Conservation (phyloP, 2,797 vertebrate genomes). For the Bucorvus abyssinicus region DNA sequence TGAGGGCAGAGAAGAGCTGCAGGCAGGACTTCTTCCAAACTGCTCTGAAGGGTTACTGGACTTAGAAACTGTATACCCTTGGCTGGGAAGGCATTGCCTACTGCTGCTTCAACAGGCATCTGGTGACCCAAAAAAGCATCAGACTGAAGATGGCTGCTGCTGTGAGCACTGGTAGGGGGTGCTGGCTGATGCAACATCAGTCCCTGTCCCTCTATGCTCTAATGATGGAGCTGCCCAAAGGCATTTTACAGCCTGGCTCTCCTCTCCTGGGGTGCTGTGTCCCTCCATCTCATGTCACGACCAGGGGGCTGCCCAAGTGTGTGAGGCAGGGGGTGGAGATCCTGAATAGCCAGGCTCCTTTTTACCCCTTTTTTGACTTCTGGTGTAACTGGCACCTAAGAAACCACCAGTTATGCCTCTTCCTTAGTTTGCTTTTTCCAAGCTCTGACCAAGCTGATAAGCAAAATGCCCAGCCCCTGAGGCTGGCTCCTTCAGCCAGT, state of each 20-base stretch:
- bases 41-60: neutral
- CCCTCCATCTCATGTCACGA: neutral
- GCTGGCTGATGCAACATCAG: neutral
- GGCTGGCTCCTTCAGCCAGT: neutral
- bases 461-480: rapidly evolving
- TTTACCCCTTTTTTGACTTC: neutral
- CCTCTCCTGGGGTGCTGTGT: neutral
- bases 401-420: neutral
- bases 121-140: neutral
- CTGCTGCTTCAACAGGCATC: neutral
- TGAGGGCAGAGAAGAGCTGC: neutral
- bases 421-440: neutral
- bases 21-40: neutral
- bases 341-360: neutral
- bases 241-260: neutral
- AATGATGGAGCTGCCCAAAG: neutral
- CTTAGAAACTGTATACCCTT: neutral
- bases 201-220: neutral
- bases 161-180: neutral
- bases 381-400: neutral
- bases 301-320: neutral
- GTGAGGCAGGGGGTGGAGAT: neutral
- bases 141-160: neutral
- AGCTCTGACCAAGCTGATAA: neutral
- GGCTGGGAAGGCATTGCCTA: neutral